Percentiles rank a stretch among this genome's conserved stretches.
Conservation (phyloP, 2,797 vertebrate species). For the Carapus acus region DNA sequence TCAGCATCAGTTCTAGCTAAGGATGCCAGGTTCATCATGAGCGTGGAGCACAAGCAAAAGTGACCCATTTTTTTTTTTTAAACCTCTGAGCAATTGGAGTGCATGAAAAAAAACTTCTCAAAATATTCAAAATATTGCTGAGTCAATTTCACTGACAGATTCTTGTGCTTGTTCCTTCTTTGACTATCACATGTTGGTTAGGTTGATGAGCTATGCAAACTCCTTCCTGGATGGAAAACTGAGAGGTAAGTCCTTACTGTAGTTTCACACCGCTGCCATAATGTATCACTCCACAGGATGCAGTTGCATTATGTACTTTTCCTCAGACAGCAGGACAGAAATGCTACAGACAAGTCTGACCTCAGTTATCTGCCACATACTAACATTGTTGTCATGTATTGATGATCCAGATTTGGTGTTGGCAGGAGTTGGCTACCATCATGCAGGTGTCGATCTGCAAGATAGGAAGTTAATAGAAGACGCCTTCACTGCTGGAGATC, state of each 20-base stretch:
- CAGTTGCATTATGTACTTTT: too few species aligned
- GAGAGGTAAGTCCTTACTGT: conserved; percentile 73
- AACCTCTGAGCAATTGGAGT: too few species aligned
- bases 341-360: background rate
- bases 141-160: background rate
- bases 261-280: too few species aligned
- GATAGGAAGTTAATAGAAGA: conserved; percentile 90
- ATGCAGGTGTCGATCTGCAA: conserved; percentile 87
- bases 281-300: too few species aligned
- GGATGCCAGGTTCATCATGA: conserved; percentile 88
- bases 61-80: conserved; percentile 30
- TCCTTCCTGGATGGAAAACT: conserved; percentile 86
- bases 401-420: conserved; percentile 67
- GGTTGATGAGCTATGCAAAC: conserved; percentile 83
- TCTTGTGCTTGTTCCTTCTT: conserved; percentile 7
- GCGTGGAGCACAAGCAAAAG: conserved; percentile 88
- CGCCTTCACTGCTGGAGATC: conserved; percentile 83
- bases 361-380: too few species aligned
- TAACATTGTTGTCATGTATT: conserved; percentile 20
- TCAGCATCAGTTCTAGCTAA: conserved; percentile 88
- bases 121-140: background rate
- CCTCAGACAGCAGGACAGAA: too few species aligned
- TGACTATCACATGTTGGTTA: conserved; percentile 49
- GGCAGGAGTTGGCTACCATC: conserved; percentile 90
- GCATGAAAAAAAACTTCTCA: too few species aligned